These are phyloP conservation scores for Lissocephala sabroskyi DNA, from an alignment of 2,888 invertebrate genomes.

Conservation along the genomic window DNA sequence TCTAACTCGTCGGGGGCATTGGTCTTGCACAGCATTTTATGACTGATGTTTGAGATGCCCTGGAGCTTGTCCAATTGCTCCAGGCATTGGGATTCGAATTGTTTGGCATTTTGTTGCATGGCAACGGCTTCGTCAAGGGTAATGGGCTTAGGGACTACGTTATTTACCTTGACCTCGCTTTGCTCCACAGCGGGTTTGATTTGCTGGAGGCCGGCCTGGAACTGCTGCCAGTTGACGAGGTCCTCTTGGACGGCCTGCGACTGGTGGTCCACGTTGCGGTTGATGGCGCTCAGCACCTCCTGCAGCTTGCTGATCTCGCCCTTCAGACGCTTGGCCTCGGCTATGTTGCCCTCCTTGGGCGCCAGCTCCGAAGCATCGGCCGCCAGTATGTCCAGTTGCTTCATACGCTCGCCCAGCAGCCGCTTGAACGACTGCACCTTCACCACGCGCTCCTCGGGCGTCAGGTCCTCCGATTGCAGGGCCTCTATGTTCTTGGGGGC, in stretches of 20 bases:
- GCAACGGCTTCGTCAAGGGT: slow-evolving; percentile 87
- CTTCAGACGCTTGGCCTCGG: slow-evolving; percentile 82
- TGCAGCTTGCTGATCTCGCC: slow-evolving; percentile 83
- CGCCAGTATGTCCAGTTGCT: slow-evolving; percentile 81
- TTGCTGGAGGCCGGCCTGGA: slow-evolving; percentile 84
- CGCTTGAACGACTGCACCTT: slow-evolving; percentile 84
- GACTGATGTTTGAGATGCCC: slow-evolving; percentile 81
- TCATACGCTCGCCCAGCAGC: slow-evolving; percentile 83
- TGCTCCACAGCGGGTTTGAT: slow-evolving; percentile 92
- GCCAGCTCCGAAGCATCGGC: slow-evolving; percentile 84
- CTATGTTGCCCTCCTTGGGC: slow-evolving; percentile 77
- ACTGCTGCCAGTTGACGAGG: slow-evolving; percentile 87
- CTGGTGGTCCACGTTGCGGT: slow-evolving; percentile 83
- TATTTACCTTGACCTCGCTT: slow-evolving; percentile 84
- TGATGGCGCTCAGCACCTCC: slow-evolving; percentile 83
- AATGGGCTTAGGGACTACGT: slow-evolving; percentile 78
- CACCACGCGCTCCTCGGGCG: slow-evolving; percentile 86
- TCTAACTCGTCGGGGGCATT: slow-evolving; percentile 89
- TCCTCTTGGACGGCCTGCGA: slow-evolving; percentile 84
- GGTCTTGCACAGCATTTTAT: slow-evolving; percentile 82
- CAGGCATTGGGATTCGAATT: slow-evolving; percentile 85
- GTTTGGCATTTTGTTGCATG: slow-evolving; percentile 80
- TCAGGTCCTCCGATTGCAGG: slow-evolving; percentile 82
- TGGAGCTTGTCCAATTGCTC: slow-evolving; percentile 83
- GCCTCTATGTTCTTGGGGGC: slow-evolving; percentile 84